Evolutionary conservation across 1,140 invertebrate genomes (phyloP).

Genomic region (Sycophila sp.): DNA sequence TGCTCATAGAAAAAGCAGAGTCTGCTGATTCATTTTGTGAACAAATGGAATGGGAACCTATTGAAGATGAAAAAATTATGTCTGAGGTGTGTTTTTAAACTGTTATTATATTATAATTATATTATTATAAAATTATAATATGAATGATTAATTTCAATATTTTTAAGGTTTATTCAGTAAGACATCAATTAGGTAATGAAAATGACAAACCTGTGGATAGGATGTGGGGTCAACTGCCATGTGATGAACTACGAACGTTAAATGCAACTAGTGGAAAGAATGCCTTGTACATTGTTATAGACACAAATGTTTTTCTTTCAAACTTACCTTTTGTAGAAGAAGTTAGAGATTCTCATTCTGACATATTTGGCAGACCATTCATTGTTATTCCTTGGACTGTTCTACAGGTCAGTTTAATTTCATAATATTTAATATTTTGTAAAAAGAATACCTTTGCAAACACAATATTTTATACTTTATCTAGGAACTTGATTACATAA

Average conservation of each 20-base stretch:
- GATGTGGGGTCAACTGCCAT: slow-evolving; percentile 22
- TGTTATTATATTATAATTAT: slow-evolving; percentile 17
- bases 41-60: slow-evolving; percentile 64
- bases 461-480: slow-evolving; percentile 29
- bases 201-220: neutral
- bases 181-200: slow-evolving; percentile 47
- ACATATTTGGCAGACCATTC: slow-evolving; percentile 51
- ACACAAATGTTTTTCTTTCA: slow-evolving; percentile 64
- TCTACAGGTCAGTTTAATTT: slow-evolving; percentile 50
- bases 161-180: slow-evolving; percentile 52
- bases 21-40: slow-evolving; percentile 44
- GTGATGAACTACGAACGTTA: neutral
- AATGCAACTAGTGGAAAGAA: slow-evolving; percentile 17
- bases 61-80: slow-evolving; percentile 57
- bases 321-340: slow-evolving; percentile 52
- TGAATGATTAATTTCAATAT: too few species aligned
- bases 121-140: too few species aligned
- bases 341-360: slow-evolving; percentile 49
- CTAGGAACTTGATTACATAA: slow-evolving; percentile 63
- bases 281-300: slow-evolving; percentile 58
- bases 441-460: neutral
- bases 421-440: neutral
- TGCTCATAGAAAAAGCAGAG: slow-evolving; percentile 24
- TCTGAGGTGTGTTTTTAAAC: slow-evolving; percentile 45
- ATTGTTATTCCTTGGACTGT: slow-evolving; percentile 62